These are phyloP conservation scores for Myotis vivesi DNA, from an alignment of 2,797 vertebrate genomes.

Conservation along the genomic window DNA sequence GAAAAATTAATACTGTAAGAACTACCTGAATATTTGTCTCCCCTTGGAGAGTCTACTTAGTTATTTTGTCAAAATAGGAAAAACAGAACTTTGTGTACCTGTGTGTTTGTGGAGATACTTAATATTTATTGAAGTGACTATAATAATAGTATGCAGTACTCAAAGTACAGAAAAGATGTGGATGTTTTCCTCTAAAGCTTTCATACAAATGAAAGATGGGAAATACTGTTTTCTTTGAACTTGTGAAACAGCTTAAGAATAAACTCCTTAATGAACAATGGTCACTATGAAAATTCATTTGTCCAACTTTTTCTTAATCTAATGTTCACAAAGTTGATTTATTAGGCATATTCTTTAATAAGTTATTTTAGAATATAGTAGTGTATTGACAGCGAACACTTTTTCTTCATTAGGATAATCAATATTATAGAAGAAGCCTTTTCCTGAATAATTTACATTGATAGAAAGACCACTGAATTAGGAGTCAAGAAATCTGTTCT, in stretches of 20 bases:
- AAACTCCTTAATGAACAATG: neutral
- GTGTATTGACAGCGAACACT: neutral
- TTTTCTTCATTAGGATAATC: slow-evolving; percentile 27
- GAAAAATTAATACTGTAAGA: slow-evolving; percentile 17
- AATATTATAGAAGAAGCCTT: neutral
- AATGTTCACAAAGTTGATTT: slow-evolving; percentile 24
- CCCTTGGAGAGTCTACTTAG: neutral
- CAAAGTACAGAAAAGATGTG: neutral
- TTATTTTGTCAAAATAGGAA: slow-evolving; percentile 9
- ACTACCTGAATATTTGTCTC: slow-evolving; percentile 6
- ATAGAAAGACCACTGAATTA: neutral
- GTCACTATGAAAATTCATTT: slow-evolving; percentile 11
- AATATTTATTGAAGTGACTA: neutral
- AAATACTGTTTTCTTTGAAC: slow-evolving; percentile 20
- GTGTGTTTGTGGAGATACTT: slow-evolving; percentile 13
- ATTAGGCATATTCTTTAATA: neutral
- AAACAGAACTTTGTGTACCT: neutral
- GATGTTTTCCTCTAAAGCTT: slow-evolving; percentile 21
- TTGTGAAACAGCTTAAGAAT: neutral
- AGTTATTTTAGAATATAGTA: neutral
- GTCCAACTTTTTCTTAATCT: neutral
- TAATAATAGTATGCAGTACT: slow-evolving; percentile 22
- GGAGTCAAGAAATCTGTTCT: neutral
- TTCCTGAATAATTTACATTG: slow-evolving; percentile 7
- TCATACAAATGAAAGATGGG: slow-evolving; percentile 12